Evolutionary conservation across 2,113 vertebrate species (phyloP).

Genomic region (Leptodactylus fuscus): DNA sequence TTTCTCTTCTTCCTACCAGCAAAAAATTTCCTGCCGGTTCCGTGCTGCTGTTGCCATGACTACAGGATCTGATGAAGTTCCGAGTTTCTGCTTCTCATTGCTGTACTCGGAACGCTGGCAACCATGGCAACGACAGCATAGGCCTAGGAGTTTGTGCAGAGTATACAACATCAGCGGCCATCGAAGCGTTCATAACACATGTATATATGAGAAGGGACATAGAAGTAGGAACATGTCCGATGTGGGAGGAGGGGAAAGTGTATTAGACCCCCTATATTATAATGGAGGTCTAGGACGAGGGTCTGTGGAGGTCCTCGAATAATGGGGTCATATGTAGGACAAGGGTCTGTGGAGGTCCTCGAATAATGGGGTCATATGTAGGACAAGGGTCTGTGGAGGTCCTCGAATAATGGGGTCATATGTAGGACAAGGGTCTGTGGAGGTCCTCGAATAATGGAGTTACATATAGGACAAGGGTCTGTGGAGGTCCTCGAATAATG

Average conservation of each 20-base stretch:
- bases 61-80: neutral
- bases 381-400: too few species aligned
- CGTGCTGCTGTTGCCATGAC: neutral
- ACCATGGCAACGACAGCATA: neutral
- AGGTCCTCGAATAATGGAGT: too few species aligned
- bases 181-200: neutral
- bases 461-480: too few species aligned
- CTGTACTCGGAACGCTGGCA: neutral
- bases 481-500: too few species aligned
- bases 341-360: too few species aligned
- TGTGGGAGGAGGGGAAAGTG: neutral
- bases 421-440: too few species aligned
- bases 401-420: too few species aligned
- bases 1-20: neutral
- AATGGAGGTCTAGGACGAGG: too few species aligned
- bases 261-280: too few species aligned
- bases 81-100: conserved; percentile 13
- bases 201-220: neutral
- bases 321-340: too few species aligned
- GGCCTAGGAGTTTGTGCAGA: neutral
- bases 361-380: too few species aligned
- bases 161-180: neutral
- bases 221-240: neutral
- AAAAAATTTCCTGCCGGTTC: neutral
- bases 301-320: too few species aligned